Conservation (phyloP, 64 coral and sea anemone species). For the Montipora foliosa region DNA sequence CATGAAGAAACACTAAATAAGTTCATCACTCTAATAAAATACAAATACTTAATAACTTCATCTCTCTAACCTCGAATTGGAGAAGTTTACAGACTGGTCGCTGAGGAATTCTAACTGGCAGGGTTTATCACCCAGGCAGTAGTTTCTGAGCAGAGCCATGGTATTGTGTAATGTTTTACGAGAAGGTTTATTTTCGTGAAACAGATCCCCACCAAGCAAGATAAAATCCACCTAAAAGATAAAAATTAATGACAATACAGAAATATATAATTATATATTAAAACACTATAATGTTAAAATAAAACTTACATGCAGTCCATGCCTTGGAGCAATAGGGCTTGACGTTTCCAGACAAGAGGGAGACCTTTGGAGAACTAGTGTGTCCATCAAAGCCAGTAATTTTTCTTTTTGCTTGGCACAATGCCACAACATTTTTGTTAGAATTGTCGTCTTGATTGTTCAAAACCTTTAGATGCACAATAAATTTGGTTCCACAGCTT, state of each 20-base stretch:
- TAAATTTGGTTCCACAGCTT: too few species aligned
- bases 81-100: slow-evolving; percentile 98
- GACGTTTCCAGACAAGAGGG: too few species aligned
- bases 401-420: too few species aligned
- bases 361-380: too few species aligned
- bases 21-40: too few species aligned
- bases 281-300: too few species aligned
- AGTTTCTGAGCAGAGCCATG: slow-evolving; percentile 92
- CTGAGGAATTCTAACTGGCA: slow-evolving; percentile 97
- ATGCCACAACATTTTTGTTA: too few species aligned
- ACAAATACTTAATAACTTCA: neutral
- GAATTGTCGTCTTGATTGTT: too few species aligned
- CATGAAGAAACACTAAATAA: too few species aligned
- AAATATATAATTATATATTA: neutral
- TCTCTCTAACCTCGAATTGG: slow-evolving; percentile 77
- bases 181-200: slow-evolving; percentile 99
- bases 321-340: too few species aligned
- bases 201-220: slow-evolving; percentile 96
- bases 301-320: neutral
- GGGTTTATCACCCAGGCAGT: slow-evolving; percentile 89
- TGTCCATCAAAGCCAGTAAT: neutral
- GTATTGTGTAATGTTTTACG: slow-evolving; percentile 84
- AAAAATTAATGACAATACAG: neutral
- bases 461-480: too few species aligned
- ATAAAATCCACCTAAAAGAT: slow-evolving; percentile 92